These are phyloP conservation scores for Drosophila mimica DNA, from an alignment of 2,888 invertebrate species.

Conservation along the genomic window DNA sequence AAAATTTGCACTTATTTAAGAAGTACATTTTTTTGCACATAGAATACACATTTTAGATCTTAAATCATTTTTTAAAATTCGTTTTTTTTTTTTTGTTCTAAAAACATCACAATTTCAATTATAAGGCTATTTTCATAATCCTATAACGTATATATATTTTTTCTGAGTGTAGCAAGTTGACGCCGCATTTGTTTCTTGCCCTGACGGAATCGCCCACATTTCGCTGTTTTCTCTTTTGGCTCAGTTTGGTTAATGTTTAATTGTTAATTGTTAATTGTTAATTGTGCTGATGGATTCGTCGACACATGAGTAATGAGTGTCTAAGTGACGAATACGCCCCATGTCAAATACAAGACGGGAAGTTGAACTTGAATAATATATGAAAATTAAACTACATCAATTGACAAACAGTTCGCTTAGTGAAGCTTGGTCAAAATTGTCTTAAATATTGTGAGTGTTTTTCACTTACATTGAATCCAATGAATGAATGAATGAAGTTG, in stretches of 20 bases:
- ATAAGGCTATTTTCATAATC: no score
- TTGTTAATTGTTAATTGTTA: constrained; percentile 10
- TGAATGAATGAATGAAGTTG: background rate
- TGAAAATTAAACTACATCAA: background rate
- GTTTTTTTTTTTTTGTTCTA: background rate
- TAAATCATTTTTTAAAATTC: no score
- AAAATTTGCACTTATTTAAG: background rate
- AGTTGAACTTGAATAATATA: background rate
- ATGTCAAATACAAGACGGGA: constrained; percentile 1
- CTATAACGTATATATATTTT: background rate
- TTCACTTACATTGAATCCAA: background rate
- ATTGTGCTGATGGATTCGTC: constrained; percentile 64
- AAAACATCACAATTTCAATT: background rate
- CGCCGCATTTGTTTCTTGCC: background rate
- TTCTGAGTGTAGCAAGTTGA: background rate
- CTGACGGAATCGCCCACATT: constrained; percentile 28
- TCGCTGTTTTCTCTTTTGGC: constrained; percentile 5
- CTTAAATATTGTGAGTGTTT: background rate
- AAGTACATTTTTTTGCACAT: rapidly evolving
- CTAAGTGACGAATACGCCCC: constrained; percentile 66
- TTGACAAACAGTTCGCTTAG: background rate
- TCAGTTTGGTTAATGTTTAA: constrained; percentile 21
- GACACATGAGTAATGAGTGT: constrained; percentile 72
- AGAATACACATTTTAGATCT: background rate
- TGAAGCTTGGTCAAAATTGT: background rate